These are phyloP conservation scores for Chloroceryle aenea DNA, from an alignment of 2,113 vertebrate species.

Conservation along the genomic window DNA sequence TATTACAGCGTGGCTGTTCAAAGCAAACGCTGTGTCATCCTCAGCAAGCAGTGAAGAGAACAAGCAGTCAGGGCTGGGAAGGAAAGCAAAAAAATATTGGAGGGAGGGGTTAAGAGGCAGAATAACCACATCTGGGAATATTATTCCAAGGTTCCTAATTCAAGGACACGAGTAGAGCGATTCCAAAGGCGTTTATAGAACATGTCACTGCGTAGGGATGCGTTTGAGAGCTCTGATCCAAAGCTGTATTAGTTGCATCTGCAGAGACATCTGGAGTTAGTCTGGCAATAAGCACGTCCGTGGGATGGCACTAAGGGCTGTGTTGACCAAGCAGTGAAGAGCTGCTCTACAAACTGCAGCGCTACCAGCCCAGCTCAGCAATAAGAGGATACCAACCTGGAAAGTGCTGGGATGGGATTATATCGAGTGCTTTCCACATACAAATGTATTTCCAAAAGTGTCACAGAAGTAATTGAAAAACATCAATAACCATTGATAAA, in stretches of 20 bases:
- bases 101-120: neutral
- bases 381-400: neutral
- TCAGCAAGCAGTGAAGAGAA: neutral
- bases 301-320: neutral
- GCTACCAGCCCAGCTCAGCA: neutral
- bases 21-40: neutral
- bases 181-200: neutral
- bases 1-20: too few species aligned
- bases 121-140: neutral
- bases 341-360: neutral
- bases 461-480: slow-evolving; percentile 61
- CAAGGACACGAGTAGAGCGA: neutral
- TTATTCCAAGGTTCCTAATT: neutral
- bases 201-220: neutral
- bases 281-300: neutral
- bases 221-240: neutral
- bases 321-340: neutral
- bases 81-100: neutral
- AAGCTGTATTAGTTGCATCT: neutral
- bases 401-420: neutral
- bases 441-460: slow-evolving; percentile 65
- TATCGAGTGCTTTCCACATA: slow-evolving; percentile 41
- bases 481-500: slow-evolving; percentile 67
- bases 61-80: neutral
- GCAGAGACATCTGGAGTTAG: neutral